Evolutionary conservation across 2,113 vertebrate genomes (phyloP).

Genomic region (Montifringilla adamsi): DNA sequence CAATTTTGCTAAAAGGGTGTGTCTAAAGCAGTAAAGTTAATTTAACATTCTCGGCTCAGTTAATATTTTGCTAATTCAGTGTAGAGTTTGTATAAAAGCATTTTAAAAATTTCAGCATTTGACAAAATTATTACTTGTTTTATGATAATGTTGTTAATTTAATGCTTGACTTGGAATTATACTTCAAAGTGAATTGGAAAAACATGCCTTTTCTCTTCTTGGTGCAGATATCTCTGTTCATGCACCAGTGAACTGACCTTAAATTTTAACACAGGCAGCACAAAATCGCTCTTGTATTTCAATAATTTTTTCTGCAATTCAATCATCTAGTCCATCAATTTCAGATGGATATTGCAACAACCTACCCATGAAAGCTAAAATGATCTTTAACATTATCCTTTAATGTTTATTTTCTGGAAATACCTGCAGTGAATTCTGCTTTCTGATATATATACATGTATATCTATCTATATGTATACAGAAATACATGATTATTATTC

Average conservation of each 20-base stretch:
- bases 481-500: neutral
- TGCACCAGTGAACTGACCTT: constrained; percentile 49
- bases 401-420: constrained; percentile 34
- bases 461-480: neutral
- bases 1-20: neutral
- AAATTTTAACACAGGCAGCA: constrained; percentile 57
- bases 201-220: constrained; percentile 57
- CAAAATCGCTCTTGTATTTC: constrained; percentile 46
- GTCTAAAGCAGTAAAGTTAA: neutral
- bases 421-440: neutral
- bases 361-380: constrained; percentile 40
- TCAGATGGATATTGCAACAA: constrained; percentile 53
- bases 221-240: constrained; percentile 49
- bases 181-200: constrained; percentile 79
- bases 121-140: constrained; percentile 69
- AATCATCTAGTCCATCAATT: constrained; percentile 59
- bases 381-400: constrained; percentile 10
- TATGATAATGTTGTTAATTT: constrained; percentile 80
- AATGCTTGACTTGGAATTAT: constrained; percentile 80
- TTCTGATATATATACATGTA: neutral
- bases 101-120: constrained; percentile 46
- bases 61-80: constrained; percentile 11
- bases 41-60: neutral
- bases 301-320: constrained; percentile 48
- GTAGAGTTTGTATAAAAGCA: constrained; percentile 31